phyloP scores from a whole-genome alignment of 1,140 invertebrate species.

The Leucophenga varia region DNA sequence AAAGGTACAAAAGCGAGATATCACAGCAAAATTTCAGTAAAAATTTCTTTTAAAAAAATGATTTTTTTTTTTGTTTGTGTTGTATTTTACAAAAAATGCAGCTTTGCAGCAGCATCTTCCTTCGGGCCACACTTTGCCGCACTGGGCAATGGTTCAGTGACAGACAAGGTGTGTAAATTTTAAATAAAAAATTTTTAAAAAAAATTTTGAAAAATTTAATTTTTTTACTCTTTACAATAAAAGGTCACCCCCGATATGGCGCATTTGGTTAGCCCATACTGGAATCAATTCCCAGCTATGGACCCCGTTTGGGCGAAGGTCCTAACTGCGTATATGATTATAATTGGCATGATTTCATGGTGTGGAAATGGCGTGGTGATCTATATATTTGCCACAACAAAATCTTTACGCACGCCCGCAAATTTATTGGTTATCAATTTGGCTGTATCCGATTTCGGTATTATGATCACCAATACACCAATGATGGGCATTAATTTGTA shows the following conservation, averaged over 20 bases:
- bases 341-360: constrained; percentile 56
- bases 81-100: constrained; percentile 20
- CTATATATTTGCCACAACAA: constrained; percentile 65
- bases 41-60: background rate
- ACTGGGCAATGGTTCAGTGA: constrained; percentile 51
- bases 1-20: constrained; percentile 32
- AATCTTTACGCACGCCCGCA: constrained; percentile 61
- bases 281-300: constrained; percentile 76
- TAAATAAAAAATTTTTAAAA: background rate
- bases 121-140: constrained; percentile 51
- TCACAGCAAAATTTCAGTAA: background rate
- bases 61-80: background rate
- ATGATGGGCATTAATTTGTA: constrained; percentile 86
- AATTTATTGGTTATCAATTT: constrained; percentile 65
- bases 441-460: constrained; percentile 71
- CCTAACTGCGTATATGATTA: constrained; percentile 44
- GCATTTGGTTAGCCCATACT: constrained; percentile 69
- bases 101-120: constrained; percentile 39
- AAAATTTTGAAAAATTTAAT: background rate
- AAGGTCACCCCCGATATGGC: constrained; percentile 72
- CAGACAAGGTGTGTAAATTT: constrained; percentile 37
- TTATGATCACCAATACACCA: constrained; percentile 83
- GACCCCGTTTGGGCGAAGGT: constrained; percentile 69
- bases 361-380: constrained; percentile 66
- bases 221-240: constrained; percentile 40